Base-by-base conservation (phyloP, 1,140 invertebrate genomes). In the Leptopilina boulardi region DNA sequence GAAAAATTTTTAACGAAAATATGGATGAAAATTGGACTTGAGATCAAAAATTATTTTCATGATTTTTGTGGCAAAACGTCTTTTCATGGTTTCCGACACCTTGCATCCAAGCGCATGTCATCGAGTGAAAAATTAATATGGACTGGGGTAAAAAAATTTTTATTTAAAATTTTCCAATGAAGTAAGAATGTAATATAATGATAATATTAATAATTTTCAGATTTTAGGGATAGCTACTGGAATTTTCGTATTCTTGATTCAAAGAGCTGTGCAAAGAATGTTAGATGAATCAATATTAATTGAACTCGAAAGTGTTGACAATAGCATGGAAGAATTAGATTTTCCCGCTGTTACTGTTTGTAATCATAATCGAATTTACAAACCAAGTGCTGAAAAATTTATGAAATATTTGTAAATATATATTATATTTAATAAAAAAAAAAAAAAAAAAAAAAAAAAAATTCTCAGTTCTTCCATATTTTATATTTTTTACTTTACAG, bases 291-390 rank as follows among this genome's bases (percentile, higher is more conserved):
- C 59, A 30, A 66, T 30, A 26, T 5, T 23, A 15, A 66, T 66
- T 66, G 3, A 66, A 34, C 21, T 66, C 0, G 23, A 66, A 8
- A 66, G 59, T 66, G 15, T 66, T 13, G 59, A 66, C 11, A 66
- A 66, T 30, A 66, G 26, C n/a, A 34, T 66, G 5, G 15, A 66
- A 13, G 26, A 66, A 66, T 8, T 66, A 34, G 13, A 30, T 66
- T 66, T 66, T 30, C 59, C 59, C 5, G 59, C 59, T 0, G 59
- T 66, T 1, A 66, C 59, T 3, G 10, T 66, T 66, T 66, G 59
- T 11, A 66, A 66, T 15, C 59, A 66, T 15, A 66, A 66, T 66
- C 59, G 30, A 66, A 66, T 66, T 30, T 66, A 66, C 59, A 66
- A 66, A 66, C 59, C 59, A 5, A 30, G 26, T 15, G 15, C 23